Percentiles rank a stretch among this genome's conserved stretches.
Evolutionary conservation across 2,113 vertebrate genomes (phyloP).

Genomic region (Trichechus manatus): DNA sequence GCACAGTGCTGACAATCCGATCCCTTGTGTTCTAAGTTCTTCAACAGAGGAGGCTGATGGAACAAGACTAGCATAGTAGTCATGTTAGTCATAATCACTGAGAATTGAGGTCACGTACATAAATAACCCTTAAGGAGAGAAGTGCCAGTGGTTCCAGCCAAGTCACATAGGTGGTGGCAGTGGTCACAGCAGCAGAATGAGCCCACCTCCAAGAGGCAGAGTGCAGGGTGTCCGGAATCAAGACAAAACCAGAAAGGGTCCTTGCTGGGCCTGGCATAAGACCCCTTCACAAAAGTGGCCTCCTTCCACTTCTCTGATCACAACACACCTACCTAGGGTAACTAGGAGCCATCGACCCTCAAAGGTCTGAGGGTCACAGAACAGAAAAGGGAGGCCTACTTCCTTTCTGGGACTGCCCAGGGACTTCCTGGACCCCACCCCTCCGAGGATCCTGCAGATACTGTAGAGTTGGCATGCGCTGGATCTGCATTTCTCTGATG

Average conservation of each 20-base stretch:
- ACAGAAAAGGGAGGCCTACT: background rate
- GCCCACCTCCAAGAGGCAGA: background rate
- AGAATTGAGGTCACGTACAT: background rate
- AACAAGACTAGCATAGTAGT: background rate
- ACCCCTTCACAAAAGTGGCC: background rate
- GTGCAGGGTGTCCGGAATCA: background rate
- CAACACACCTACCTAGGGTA: background rate
- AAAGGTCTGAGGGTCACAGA: background rate
- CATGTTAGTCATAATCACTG: background rate
- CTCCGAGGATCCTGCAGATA: background rate
- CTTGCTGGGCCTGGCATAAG: background rate
- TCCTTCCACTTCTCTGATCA: background rate
- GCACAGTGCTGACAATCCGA: background rate
- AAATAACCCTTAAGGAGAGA: background rate
- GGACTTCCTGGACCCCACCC: background rate
- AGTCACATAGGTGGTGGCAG: background rate
- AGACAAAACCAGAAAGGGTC: accelerated
- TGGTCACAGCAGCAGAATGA: background rate
- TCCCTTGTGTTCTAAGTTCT: background rate
- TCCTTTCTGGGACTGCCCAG: background rate
- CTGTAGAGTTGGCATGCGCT: background rate
- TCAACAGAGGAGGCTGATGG: background rate
- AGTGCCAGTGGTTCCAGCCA: background rate
- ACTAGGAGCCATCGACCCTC: background rate
- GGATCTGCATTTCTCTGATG: background rate